A percentile compares a stretch with the other conserved stretches of the same genome.
phyloP scores from a whole-genome alignment of 2,797 vertebrate genomes.

The Sebastes steindachneri region DNA sequence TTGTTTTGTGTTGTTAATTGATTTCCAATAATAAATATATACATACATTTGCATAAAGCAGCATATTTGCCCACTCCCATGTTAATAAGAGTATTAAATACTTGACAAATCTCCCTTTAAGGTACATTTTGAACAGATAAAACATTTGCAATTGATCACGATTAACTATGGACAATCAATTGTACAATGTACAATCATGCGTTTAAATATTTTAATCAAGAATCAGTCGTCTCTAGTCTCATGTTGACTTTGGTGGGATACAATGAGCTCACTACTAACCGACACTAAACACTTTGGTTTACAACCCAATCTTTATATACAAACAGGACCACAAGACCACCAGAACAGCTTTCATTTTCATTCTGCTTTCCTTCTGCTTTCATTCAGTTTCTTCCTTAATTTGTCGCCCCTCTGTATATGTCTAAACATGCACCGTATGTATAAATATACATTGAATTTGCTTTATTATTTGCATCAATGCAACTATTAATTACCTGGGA shows the following conservation, averaged over 20 bases:
- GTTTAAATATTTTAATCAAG: too few species aligned
- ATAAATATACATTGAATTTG: neutral
- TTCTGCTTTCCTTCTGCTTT: neutral
- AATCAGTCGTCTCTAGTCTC: neutral
- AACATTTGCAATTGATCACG: too few species aligned
- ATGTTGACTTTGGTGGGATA: neutral
- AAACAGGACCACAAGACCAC: neutral
- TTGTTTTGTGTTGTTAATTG: too few species aligned
- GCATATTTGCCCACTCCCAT: too few species aligned
- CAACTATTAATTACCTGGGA: too few species aligned
- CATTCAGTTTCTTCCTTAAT: neutral
- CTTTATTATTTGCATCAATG: neutral
- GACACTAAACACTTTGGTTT: conserved; percentile 1
- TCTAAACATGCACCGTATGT: neutral
- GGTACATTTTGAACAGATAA: too few species aligned
- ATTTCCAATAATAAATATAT: too few species aligned
- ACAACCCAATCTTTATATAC: neutral
- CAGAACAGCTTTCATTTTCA: neutral
- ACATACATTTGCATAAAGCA: too few species aligned
- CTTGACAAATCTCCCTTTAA: too few species aligned
- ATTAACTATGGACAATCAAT: too few species aligned
- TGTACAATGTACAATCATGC: too few species aligned
- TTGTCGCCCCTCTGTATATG: neutral
- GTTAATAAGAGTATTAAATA: too few species aligned
- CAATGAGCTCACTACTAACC: neutral